Percentiles rank a stretch among this genome's conserved stretches.
phyloP scores from a whole-genome alignment of 2,113 vertebrate genomes.

The Boulengeromyrus knoepffleri region DNA sequence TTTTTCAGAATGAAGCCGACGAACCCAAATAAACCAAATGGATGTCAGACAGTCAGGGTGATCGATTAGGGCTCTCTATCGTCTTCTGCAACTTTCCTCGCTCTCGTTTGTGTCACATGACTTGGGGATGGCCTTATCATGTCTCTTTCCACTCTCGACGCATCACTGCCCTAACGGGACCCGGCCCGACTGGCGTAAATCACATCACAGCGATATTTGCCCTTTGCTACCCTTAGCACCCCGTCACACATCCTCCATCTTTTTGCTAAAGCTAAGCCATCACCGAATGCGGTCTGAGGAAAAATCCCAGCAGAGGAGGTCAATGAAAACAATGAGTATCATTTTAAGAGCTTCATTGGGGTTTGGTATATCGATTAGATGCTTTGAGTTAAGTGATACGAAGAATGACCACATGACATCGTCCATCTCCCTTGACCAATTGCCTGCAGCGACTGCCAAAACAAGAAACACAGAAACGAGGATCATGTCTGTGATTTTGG shows the following conservation, averaged over 20 bases:
- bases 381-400: not conserved
- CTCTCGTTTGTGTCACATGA: constrained; percentile 12
- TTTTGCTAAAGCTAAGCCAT: constrained; percentile 36
- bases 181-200: constrained; percentile 30
- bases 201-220: constrained; percentile 44
- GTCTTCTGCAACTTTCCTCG: too few relatives aligned
- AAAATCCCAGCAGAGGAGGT: not conserved
- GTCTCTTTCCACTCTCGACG: constrained; percentile 44
- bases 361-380: not conserved
- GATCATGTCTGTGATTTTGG: not conserved
- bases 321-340: not conserved
- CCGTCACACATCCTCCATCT: constrained; percentile 26
- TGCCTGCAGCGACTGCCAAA: not conserved
- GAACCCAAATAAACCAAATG: not conserved
- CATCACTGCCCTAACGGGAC: constrained; percentile 41
- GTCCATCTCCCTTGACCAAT: not conserved
- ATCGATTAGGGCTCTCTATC: not conserved
- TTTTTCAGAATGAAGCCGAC: not conserved
- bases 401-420: not conserved
- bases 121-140: constrained; percentile 44
- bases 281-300: constrained; percentile 34
- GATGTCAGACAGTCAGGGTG: not conserved
- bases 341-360: not conserved
- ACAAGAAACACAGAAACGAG: not conserved
- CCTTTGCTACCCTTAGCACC: constrained; percentile 41